Evolutionary conservation across 64 coral and sea anemone species (phyloP).

Genomic region (Montipora capricornis): DNA sequence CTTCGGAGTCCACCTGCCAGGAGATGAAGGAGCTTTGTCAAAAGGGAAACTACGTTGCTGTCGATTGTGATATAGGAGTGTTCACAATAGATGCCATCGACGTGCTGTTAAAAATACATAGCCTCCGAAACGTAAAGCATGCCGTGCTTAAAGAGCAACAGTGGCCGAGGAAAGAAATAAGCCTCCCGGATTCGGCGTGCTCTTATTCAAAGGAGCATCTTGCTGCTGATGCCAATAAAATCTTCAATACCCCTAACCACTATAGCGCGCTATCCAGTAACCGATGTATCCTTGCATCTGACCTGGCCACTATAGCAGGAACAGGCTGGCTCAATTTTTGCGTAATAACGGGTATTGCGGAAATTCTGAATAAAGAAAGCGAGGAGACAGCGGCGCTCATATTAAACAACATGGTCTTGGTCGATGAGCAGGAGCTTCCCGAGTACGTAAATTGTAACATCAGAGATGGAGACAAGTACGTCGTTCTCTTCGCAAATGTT

Average conservation of each 20-base stretch:
- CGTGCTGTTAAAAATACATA: slow-evolving; percentile 34
- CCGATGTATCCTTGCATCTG: slow-evolving; percentile 43
- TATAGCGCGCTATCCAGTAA: neutral
- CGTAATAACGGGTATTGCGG: slow-evolving; percentile 29
- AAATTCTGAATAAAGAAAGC: neutral
- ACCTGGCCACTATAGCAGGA: slow-evolving; percentile 48
- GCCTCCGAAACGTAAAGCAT: slow-evolving; percentile 31
- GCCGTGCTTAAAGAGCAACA: neutral
- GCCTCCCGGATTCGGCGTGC: too few species aligned
- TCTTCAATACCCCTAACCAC: slow-evolving; percentile 36
- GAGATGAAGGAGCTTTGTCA: slow-evolving; percentile 41
- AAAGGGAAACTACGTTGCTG: slow-evolving; percentile 36
- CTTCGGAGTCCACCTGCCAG: slow-evolving; percentile 43
- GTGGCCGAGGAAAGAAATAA: too few species aligned
- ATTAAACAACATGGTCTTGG: too few species aligned
- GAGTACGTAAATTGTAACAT: too few species aligned
- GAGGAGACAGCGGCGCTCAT: too few species aligned
- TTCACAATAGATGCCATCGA: slow-evolving; percentile 34
- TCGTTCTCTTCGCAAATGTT: too few species aligned
- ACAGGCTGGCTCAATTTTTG: slow-evolving; percentile 31
- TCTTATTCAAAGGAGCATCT: too few species aligned
- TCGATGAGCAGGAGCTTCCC: too few species aligned
- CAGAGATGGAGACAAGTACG: too few species aligned
- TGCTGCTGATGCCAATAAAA: neutral
- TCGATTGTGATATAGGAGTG: slow-evolving; percentile 34